phyloP scores from a whole-genome alignment of 2,113 vertebrate species.

The Elanoides forficatus region DNA sequence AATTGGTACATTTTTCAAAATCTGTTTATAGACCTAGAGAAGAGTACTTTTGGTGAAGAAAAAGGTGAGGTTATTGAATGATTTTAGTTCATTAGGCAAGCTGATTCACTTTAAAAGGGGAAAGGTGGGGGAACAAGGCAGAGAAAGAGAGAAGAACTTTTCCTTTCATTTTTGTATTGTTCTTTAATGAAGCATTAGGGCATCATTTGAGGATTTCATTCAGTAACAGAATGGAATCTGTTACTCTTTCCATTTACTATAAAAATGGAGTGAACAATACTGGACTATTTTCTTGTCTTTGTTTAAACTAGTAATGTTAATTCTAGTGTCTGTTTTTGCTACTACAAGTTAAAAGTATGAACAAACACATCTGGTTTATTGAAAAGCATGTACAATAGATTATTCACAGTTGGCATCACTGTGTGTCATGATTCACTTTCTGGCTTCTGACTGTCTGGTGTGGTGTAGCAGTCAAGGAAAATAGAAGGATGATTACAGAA shows the following conservation, averaged over 20 bases:
- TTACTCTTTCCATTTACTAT: not conserved
- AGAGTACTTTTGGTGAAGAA: not conserved
- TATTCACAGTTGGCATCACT: not conserved
- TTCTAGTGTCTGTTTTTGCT: not conserved
- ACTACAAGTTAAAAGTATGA: not conserved
- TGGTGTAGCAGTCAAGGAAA: not conserved
- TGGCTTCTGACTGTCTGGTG: not conserved
- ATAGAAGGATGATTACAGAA: not conserved
- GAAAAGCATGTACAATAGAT: not conserved
- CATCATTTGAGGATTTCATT: not conserved
- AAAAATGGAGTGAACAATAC: not conserved
- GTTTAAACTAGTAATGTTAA: not conserved
- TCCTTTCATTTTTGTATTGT: not conserved
- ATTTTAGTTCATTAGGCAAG: not conserved
- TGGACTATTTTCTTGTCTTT: not conserved
- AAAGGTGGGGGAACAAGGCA: not conserved
- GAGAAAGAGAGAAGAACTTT: not conserved
- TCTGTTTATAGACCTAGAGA: not conserved
- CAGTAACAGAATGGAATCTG: not conserved
- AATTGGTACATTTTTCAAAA: constrained; percentile 10
- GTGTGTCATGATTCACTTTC: not conserved
- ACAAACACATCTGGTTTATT: not conserved
- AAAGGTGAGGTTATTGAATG: not conserved
- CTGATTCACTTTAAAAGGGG: not conserved
- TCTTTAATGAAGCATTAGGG: not conserved